Conservation (phyloP, 2,888 invertebrate genomes). For the Uropetala carovei region DNA sequence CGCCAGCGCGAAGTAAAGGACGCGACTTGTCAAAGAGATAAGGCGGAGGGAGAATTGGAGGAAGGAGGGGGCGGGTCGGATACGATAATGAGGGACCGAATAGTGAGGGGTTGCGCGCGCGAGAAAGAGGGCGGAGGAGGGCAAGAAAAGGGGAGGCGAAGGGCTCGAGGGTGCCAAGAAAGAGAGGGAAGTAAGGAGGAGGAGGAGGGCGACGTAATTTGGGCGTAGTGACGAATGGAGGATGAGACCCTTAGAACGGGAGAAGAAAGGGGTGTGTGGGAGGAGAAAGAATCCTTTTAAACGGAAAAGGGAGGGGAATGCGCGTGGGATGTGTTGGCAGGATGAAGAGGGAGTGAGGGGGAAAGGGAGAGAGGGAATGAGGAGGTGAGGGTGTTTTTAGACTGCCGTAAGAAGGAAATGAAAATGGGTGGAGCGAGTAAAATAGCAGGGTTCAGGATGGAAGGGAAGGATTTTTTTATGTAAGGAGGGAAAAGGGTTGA, state of each 20-base stretch:
- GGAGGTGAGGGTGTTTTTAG: background rate
- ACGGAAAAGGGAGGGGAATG: background rate
- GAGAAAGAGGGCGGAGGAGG: background rate
- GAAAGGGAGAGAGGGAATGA: background rate
- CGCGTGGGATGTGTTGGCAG: background rate
- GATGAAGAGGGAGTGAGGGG: background rate
- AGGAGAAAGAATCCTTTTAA: background rate
- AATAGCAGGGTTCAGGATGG: background rate
- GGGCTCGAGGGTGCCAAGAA: background rate
- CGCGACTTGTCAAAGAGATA: slow-evolving; percentile 53
- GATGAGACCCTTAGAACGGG: background rate
- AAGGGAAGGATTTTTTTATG: background rate
- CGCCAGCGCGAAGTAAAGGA: slow-evolving; percentile 30
- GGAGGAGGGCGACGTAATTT: slow-evolving; percentile 28
- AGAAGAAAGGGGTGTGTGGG: background rate
- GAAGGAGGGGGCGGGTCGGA: background rate
- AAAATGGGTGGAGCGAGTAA: slow-evolving; percentile 44
- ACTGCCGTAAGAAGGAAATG: slow-evolving; percentile 40
- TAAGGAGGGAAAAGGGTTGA: background rate
- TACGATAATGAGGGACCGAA: slow-evolving; percentile 53
- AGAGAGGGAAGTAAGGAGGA: background rate
- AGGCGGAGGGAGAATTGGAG: background rate
- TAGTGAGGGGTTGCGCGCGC: background rate
- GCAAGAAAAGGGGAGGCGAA: background rate
- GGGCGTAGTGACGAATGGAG: slow-evolving; percentile 55